Evolutionary conservation across 2,797 vertebrate species (phyloP).

Genomic region (Typhlichthys eigenmanni): DNA sequence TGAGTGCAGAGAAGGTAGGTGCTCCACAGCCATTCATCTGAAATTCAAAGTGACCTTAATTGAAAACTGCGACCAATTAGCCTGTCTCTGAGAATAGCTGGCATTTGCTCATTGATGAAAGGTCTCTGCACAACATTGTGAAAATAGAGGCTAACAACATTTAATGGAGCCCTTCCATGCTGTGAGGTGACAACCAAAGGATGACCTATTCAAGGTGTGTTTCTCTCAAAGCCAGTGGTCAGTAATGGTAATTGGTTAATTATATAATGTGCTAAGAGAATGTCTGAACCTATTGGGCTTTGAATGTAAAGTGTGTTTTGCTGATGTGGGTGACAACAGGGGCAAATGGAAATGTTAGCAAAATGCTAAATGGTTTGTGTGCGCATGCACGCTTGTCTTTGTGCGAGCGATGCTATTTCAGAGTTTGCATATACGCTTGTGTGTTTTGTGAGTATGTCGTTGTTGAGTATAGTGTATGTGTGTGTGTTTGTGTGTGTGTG

Average conservation of each 20-base stretch:
- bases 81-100: conserved; percentile 47
- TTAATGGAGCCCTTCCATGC: conserved; percentile 33
- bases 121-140: conserved; percentile 38
- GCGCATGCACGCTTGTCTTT: not conserved
- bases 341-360: conserved; percentile 30
- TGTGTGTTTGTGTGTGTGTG: not conserved
- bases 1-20: conserved; percentile 27
- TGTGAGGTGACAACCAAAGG: conserved; percentile 23
- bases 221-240: conserved; percentile 57
- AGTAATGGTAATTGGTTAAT: conserved; percentile 39
- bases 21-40: conserved; percentile 27
- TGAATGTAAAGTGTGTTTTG: conserved; percentile 17
- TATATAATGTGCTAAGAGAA: conserved; percentile 18
- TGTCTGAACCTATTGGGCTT: conserved; percentile 47
- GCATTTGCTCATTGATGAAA: conserved; percentile 55
- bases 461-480: not conserved
- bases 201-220: conserved; percentile 72
- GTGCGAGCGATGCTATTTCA: not conserved
- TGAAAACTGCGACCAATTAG: conserved; percentile 31
- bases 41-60: conserved; percentile 26
- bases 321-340: conserved; percentile 45
- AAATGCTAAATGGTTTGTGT: conserved; percentile 19
- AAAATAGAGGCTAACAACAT: conserved; percentile 32
- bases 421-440: not conserved
- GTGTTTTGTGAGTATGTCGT: not conserved